Percentiles rank a stretch among this genome's conserved stretches.
phyloP scores from a whole-genome alignment of 2,797 vertebrate species.

The Sebastes reedi region DNA sequence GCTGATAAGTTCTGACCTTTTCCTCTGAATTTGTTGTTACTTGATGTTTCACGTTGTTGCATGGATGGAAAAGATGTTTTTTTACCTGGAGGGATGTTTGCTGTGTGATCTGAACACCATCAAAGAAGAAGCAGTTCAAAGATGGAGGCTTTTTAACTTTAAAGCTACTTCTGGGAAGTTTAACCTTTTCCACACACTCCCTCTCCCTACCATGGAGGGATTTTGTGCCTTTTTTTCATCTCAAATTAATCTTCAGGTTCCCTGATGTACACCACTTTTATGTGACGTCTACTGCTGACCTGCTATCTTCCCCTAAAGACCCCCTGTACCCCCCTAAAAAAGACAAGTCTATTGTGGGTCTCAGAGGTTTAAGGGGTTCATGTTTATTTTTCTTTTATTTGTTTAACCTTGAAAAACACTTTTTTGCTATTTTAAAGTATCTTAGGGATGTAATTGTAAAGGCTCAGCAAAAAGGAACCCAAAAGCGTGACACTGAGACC shows the following conservation, averaged over 20 bases:
- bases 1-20: constrained; percentile 1
- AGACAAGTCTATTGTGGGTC: too few relatives aligned
- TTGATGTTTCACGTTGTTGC: neutral
- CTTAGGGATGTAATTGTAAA: neutral
- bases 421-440: neutral
- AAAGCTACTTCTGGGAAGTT: neutral
- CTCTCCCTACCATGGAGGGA: neutral
- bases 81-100: neutral
- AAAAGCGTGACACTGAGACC: too few relatives aligned
- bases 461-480: too few relatives aligned
- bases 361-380: too few relatives aligned
- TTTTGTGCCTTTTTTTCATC: neutral
- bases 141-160: neutral
- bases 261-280: too few relatives aligned
- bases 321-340: too few relatives aligned
- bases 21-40: neutral
- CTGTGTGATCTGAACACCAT: neutral
- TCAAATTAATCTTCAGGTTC: too few relatives aligned
- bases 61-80: neutral
- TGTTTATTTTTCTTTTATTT: too few relatives aligned
- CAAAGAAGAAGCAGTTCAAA: neutral
- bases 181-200: neutral
- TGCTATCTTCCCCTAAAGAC: too few relatives aligned
- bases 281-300: too few relatives aligned
- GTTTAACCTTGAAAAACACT: too few relatives aligned